Base-by-base conservation (phyloP, 2,113 vertebrate species). In the Maylandia zebra region DNA sequence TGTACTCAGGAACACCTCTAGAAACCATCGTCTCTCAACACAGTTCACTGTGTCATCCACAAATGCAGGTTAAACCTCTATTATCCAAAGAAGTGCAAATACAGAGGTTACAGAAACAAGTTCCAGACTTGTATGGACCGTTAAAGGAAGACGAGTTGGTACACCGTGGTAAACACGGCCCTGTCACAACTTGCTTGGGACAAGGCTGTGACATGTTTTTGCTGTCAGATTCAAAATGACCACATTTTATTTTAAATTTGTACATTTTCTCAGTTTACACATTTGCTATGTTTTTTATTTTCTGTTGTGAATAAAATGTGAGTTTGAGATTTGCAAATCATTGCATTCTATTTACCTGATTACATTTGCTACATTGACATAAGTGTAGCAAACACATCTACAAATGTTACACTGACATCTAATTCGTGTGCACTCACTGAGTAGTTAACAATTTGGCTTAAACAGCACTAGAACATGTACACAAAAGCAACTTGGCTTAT, bases 231-330 rank as follows among this genome's bases (percentile, higher is more conserved):
- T 74, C 38, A 74, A 45, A 45, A 74, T 74, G 22, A 45, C 66
- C 66, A 64, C 1, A 36, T 64, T 71, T 71, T 36, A 43, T 43
- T 71, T 27, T 74, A 45, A 45, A 45, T 7, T 74, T 0, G 0
- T 10, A 27, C 14, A 45, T 45, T 74, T 48, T 74, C 22, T 48
- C 41, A 74, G 2, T 48, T 74, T 74, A 45, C 1, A 45, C 41
- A 74, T 48, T 76, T 3, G 1, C 9, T 5, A 7, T 74, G 8
- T 0, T 69, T 45, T 45, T 27, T 27, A 10, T 74, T 7, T 74
- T 27, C 38, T 16, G 13, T 43, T 45, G 13, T 74, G 8, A 74
- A 45, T 74, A 45, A 74, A 45, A 74, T 74, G 4, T 0, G 0
- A 27, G 41, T 27, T 74, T 30, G 0, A 45, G 9, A 74, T 17